A percentile compares a stretch with the other conserved stretches of the same genome.
These are phyloP conservation scores for Ditylenchus weischeri DNA, from an alignment of 2,888 invertebrate genomes.

Conservation along the genomic window DNA sequence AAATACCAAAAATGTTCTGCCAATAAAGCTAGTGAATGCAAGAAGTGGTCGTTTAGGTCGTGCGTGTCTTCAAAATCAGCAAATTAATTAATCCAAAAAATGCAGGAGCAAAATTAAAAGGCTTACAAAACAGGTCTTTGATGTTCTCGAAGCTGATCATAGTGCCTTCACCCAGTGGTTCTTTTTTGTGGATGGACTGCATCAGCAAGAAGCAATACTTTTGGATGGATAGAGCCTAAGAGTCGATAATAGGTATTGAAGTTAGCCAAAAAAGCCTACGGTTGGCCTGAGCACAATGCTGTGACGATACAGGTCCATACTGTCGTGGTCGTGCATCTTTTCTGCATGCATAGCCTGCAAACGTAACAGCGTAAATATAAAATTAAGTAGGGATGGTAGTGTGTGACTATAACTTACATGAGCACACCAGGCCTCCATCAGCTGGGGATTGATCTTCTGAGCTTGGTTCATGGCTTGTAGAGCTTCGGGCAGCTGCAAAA, in stretches of 20 bases:
- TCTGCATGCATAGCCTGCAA: constrained; percentile 27
- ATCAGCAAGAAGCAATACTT: constrained; percentile 24
- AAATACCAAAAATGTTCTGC: constrained; percentile 31
- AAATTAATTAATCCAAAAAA: too few relatives aligned
- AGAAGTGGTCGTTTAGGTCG: constrained; percentile 8
- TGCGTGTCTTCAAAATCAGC: constrained; percentile 12
- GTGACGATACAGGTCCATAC: constrained; percentile 32
- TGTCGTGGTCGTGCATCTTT: constrained; percentile 19
- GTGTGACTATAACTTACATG: constrained; percentile 15
- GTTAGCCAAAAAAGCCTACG: constrained; percentile 14
- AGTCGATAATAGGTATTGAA: constrained; percentile 12
- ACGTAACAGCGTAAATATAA: not conserved
- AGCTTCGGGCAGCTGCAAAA: constrained; percentile 27
- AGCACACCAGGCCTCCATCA: constrained; percentile 30
- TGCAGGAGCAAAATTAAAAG: not conserved
- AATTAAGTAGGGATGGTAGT: not conserved
- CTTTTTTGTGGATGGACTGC: constrained; percentile 12
- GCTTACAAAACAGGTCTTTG: constrained; percentile 18
- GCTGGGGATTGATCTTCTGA: constrained; percentile 29
- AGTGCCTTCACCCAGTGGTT: constrained; percentile 19
- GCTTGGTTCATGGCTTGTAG: constrained; percentile 26
- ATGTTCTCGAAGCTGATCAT: constrained; percentile 26
- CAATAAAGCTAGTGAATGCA: constrained; percentile 23
- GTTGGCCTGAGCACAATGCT: constrained; percentile 28
- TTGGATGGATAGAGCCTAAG: constrained; percentile 14